Conservation (phyloP, 2,113 vertebrate genomes). For the Mionectes macconnelli region DNA sequence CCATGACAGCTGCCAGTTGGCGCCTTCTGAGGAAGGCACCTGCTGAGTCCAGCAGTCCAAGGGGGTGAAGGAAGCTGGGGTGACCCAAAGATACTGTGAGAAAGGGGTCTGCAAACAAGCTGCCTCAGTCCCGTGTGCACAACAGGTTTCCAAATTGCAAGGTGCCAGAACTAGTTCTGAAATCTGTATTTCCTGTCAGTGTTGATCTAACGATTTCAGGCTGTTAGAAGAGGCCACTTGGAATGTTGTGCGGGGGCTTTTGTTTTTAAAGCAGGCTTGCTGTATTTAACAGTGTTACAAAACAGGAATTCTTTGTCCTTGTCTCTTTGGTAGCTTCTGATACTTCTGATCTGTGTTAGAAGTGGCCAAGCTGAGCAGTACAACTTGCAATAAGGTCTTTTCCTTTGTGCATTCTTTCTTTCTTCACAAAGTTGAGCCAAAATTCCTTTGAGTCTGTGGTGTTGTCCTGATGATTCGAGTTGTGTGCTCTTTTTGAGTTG, state of each 20-base stretch:
- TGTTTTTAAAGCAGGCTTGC: not conserved
- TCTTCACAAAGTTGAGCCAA: not conserved
- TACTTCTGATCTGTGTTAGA: not conserved
- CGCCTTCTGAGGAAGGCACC: constrained; percentile 58
- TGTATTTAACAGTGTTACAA: not conserved
- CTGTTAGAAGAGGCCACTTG: not conserved
- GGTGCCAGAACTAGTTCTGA: constrained; percentile 49
- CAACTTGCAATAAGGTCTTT: constrained; percentile 37
- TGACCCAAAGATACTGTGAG: not conserved
- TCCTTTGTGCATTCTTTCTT: constrained; percentile 7
- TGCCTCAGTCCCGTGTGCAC: constrained; percentile 11
- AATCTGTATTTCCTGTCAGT: constrained; percentile 1
- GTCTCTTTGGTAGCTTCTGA: not conserved
- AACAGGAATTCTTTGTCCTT: not conserved
- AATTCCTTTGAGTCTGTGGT: constrained; percentile 8
- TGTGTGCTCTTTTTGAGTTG: constrained; percentile 13
- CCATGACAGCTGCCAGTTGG: constrained; percentile 69
- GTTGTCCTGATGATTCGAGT: constrained; percentile 1
- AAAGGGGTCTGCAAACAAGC: not conserved
- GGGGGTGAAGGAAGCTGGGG: not conserved
- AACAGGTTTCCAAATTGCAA: not conserved
- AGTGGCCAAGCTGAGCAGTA: constrained; percentile 5
- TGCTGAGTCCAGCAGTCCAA: not conserved
- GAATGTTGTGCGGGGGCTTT: not conserved
- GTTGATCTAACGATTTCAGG: not conserved